Evolutionary conservation across 2,797 vertebrate species (phyloP), one percentile per base, ranked within the genome.

Genomic region (Steatocranus sp.): DNA sequence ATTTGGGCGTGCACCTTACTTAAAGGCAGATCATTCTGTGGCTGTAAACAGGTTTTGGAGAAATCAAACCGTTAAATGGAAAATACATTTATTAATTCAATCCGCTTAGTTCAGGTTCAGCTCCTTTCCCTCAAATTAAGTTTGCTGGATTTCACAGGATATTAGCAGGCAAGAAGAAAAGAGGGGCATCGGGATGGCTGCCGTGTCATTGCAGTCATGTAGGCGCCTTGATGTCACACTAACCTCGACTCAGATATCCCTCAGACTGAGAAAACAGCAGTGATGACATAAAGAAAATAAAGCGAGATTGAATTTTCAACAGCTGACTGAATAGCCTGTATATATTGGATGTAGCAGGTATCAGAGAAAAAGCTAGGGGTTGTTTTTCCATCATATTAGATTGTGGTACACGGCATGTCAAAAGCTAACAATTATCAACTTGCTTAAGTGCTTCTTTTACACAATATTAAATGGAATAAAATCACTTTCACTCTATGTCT

Each of bases 11-110:
- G 91, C 88, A 92, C 93, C 92, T 93, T 83, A 93, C 91, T 93
- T 94, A 93, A 92, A 95, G 90, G 94, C 94, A 95, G 95, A 95
- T 96, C 93, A 96, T 93, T 95, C 88, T 50, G 88, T 84, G 89
- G 89, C 94, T 95, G 94, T 95, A 96, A 96, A 96, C 94, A 96
- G 94, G 95, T 94, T 96, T 96, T 94, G 90, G 91, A 95, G 93
- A 96, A 96, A 96, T 96, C 94, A 96, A 95, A 96, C 92, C 93
- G 92, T 96, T 96, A 96, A 96, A 96, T 95, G 93, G 93, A 95
- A 96, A 96, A 96, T 94, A 92, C 93, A 95, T 96, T 96, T 96
- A 96, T 96, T 96, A 96, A 95, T 94, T 95, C 94, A 95, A 96
- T 96, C 96, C 93, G 93, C 95, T 96, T 96, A 96, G 96, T 96